Conservation (phyloP, 2,113 vertebrate species). For the Bufo gargarizans region DNA sequence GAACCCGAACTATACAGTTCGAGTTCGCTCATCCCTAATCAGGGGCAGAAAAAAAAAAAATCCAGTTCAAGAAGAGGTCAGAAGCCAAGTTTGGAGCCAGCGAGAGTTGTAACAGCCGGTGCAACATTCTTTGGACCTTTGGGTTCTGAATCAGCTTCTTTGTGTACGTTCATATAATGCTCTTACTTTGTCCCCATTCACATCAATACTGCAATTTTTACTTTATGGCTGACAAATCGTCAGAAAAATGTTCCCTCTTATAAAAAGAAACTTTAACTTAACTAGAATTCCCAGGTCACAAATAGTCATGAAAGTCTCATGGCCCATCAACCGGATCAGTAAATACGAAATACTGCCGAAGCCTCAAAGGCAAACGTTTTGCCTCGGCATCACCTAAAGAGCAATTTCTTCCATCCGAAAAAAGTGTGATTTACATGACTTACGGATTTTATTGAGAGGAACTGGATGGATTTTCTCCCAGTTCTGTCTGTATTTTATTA, state of each 20-base stretch:
- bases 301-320: constrained; percentile 47
- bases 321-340: constrained; percentile 44
- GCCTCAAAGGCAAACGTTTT: constrained; percentile 37
- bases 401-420: constrained; percentile 56
- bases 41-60: too few relatives aligned
- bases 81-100: constrained; percentile 1
- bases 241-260: constrained; percentile 9
- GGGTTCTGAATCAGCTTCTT: constrained; percentile 40
- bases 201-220: constrained; percentile 19
- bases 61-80: constrained; percentile 35
- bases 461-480: constrained; percentile 58
- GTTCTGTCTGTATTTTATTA: constrained; percentile 56
- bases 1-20: too few relatives aligned
- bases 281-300: constrained; percentile 38
- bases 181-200: constrained; percentile 18
- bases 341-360: constrained; percentile 44
- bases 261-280: constrained; percentile 34
- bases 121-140: neutral
- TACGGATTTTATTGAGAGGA: constrained; percentile 57
- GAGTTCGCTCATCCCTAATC: too few relatives aligned
- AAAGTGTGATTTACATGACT: constrained; percentile 60
- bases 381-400: constrained; percentile 43
- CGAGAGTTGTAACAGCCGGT: neutral
- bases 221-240: constrained; percentile 42
- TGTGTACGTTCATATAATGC: constrained; percentile 1